Percentiles rank a stretch among this genome's conserved stretches.
phyloP scores from a whole-genome alignment of 2,113 vertebrate species.

The Amphiprion ocellaris region DNA sequence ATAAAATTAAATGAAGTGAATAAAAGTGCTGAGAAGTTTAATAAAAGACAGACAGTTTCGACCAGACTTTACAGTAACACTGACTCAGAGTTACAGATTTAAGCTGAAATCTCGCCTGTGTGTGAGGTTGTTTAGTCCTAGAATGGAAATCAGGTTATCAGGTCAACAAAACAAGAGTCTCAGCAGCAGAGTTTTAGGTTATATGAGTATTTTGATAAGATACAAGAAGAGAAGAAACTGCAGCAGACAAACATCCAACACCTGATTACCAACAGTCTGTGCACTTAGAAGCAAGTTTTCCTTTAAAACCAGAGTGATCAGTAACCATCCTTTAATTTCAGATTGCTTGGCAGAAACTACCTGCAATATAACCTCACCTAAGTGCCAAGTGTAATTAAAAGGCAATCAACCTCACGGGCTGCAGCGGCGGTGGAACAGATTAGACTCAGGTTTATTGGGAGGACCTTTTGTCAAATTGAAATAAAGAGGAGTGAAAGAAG shows the following conservation, averaged over 20 bases:
- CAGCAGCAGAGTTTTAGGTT: neutral
- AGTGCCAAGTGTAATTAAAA: constrained; percentile 58
- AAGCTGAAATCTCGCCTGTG: too few relatives aligned
- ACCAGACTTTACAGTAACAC: too few relatives aligned
- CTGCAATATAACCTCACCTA: constrained; percentile 31
- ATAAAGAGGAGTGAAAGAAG: constrained; percentile 5
- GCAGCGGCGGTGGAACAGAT: constrained; percentile 27
- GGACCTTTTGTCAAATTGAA: constrained; percentile 29
- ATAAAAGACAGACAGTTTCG: too few relatives aligned
- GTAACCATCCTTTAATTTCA: constrained; percentile 4
- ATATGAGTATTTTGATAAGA: neutral
- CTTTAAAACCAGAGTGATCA: neutral
- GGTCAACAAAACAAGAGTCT: neutral
- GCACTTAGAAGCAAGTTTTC: neutral
- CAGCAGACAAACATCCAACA: neutral
- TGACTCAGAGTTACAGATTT: too few relatives aligned
- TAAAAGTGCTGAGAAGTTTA: too few relatives aligned
- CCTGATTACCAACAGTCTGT: neutral
- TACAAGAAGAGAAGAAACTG: neutral
- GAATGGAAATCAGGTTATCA: neutral
- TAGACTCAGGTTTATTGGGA: constrained; percentile 25
- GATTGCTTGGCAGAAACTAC: constrained; percentile 30
- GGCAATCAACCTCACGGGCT: constrained; percentile 26
- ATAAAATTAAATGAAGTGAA: too few relatives aligned
- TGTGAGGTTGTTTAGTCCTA: neutral